Evolutionary conservation across 2,113 vertebrate genomes (phyloP), one percentile per base, ranked within the genome.

Genomic region (Laticauda colubrina): DNA sequence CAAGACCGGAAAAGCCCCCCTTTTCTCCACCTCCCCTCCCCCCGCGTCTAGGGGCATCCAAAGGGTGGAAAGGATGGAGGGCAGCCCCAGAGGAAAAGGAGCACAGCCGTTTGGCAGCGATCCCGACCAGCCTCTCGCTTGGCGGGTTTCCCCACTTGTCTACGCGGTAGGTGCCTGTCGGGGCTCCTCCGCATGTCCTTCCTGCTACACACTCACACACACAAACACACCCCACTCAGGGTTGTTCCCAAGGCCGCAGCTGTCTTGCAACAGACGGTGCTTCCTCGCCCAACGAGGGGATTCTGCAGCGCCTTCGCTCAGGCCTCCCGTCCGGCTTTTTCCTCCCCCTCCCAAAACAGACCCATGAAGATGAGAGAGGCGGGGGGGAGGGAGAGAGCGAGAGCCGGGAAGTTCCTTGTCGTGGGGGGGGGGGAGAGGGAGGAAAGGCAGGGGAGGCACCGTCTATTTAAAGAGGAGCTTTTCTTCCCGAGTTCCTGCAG

Each of bases 141-240:
- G 5, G 21, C 24, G 24, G 59, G 8, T 29, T 29, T 61, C 9
- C 61, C 61, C 61, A 14, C 26, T 3, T 21, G 81, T 95, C 18
- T 51, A 51, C 2, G 51, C 98, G 96, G n/a, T 97, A 98, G 97
- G 98, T 98, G 97, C 96, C 97, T 96, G 96, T 97, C 4, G 97
- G 98, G 97, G 88, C 56, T n/a, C 90, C 3, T 3, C 59, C 8
- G 23, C n/a, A 6, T 4, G 23, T 45, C 54, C 20, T 18, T 12
- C 23, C 64, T 69, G 64, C 29, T 5, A 4, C 3, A 90, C 96
- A 51, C n/a, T 39, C 96, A 48, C 48, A 48, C 6, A 48, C 48
- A 48, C 48, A 48, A 0, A 7, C 0, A 0, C 4, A 89, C 24
- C 0, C 0, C 12, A 18, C 94, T 93, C 81, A 2, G 0, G 89